Evolutionary conservation across 2,113 vertebrate species (phyloP).

Genomic region (Erpornis zantholeuca): DNA sequence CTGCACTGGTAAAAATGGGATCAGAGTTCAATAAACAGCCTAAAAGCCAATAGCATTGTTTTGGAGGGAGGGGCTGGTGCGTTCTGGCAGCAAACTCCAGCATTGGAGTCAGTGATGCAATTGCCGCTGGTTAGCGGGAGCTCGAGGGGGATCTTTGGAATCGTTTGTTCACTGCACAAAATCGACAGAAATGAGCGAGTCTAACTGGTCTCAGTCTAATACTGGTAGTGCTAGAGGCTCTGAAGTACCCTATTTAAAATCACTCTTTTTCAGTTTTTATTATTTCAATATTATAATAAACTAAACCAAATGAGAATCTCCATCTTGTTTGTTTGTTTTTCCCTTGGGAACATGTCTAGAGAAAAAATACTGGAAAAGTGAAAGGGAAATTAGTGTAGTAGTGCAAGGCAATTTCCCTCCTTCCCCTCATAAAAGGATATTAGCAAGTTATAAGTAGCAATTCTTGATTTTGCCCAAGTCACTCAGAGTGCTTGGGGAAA

Average conservation of each 20-base stretch:
- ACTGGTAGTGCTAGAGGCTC: background rate
- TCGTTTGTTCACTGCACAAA: background rate
- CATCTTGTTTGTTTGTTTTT: background rate
- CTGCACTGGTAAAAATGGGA: background rate
- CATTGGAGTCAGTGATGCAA: background rate
- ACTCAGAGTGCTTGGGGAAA: background rate
- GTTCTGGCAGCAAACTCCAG: background rate
- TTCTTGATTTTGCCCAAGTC: background rate
- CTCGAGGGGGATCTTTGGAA: background rate
- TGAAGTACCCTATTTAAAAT: background rate
- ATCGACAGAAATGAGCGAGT: background rate
- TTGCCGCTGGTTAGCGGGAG: background rate
- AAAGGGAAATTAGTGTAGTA: background rate
- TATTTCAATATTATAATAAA: background rate
- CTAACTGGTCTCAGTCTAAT: background rate
- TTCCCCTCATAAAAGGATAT: background rate
- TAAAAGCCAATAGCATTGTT: slow-evolving; percentile 9
- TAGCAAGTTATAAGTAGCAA: background rate
- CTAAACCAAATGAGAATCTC: background rate
- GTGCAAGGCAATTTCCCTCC: background rate
- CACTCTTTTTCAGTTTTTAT: background rate
- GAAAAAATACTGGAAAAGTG: background rate
- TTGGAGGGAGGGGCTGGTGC: background rate
- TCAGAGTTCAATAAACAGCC: slow-evolving; percentile 28
- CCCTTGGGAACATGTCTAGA: background rate